These are phyloP conservation scores for Caenorhabditis japonica DNA, from an alignment of 2,888 invertebrate genomes.

Conservation along the genomic window DNA sequence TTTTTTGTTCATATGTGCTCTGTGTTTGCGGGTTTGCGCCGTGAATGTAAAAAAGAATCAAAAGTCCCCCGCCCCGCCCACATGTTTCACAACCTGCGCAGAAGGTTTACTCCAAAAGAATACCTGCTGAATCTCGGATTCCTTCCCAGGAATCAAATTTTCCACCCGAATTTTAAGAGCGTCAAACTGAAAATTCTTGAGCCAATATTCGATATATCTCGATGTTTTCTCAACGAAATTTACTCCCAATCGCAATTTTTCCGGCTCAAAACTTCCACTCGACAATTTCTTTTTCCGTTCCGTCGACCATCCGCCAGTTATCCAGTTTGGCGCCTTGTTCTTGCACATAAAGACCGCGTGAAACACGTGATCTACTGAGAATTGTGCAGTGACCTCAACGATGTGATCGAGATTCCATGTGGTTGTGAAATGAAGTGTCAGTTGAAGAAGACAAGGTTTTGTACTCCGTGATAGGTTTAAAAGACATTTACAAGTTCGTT, in stretches of 20 bases:
- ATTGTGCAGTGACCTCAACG: conserved; percentile 17
- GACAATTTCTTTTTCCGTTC: conserved; percentile 5
- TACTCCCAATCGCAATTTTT: conserved; percentile 8
- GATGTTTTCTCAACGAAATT: conserved; percentile 22
- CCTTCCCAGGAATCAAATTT: conserved; percentile 27
- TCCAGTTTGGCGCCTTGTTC: conserved; percentile 2
- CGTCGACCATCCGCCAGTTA: conserved; percentile 25
- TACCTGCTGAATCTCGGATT: conserved; percentile 20
- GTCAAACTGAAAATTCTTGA: conserved; percentile 14
- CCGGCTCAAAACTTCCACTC: conserved; percentile 8
- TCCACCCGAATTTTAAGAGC: conserved; percentile 17
- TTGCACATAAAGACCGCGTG: conserved; percentile 16
- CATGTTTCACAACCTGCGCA: too few relatives aligned
- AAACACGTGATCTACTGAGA: conserved; percentile 11
- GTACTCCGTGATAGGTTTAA: conserved; percentile 8
- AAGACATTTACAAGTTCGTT: conserved; percentile 14
- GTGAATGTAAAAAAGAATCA: too few relatives aligned
- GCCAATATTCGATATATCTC: conserved; percentile 31
- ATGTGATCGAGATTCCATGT: conserved; percentile 31
- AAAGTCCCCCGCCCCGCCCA: too few relatives aligned
- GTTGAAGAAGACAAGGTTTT: conserved; percentile 11
- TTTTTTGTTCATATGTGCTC: too few relatives aligned
- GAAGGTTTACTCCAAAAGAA: too few relatives aligned
- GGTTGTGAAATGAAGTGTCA: conserved; percentile 18
- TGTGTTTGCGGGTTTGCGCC: too few relatives aligned